These are phyloP conservation scores for Triops cancriformis DNA, from an alignment of 1,140 invertebrate genomes.

Conservation along the genomic window DNA sequence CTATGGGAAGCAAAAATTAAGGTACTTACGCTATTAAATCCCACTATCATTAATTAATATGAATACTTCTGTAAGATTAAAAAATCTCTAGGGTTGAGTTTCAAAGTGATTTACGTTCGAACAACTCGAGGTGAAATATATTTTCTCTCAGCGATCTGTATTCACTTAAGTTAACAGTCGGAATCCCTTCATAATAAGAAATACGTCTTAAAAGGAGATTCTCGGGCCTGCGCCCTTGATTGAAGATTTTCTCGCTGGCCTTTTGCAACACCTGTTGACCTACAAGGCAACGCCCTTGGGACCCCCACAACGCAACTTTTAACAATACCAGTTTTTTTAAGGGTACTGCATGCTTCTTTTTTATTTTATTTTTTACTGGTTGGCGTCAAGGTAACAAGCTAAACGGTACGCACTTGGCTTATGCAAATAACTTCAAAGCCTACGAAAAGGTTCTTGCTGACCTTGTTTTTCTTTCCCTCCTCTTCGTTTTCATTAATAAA, in stretches of 20 bases:
- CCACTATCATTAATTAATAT: too few species aligned
- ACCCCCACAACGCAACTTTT: constrained; percentile 12
- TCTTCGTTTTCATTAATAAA: not conserved
- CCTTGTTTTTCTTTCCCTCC: not conserved
- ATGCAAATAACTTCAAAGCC: not conserved
- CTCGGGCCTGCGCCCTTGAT: not conserved
- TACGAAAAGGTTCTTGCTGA: not conserved
- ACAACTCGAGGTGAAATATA: too few species aligned
- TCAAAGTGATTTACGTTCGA: too few species aligned
- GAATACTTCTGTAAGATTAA: too few species aligned
- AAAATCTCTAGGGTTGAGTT: too few species aligned
- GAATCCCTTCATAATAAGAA: not conserved
- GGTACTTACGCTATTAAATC: too few species aligned
- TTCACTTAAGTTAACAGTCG: too few species aligned
- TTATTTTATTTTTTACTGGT: not conserved
- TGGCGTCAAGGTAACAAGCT: not conserved
- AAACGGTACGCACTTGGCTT: constrained; percentile 7
- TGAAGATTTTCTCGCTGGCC: constrained; percentile 10
- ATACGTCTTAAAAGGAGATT: not conserved
- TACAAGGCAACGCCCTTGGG: constrained; percentile 9
- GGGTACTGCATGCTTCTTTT: not conserved
- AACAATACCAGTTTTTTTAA: not conserved
- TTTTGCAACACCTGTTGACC: constrained; percentile 7
- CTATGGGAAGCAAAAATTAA: too few species aligned
- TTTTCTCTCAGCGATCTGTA: too few species aligned